Base-by-base conservation (phyloP, 1,140 invertebrate genomes). In the Diuraphis noxia region DNA sequence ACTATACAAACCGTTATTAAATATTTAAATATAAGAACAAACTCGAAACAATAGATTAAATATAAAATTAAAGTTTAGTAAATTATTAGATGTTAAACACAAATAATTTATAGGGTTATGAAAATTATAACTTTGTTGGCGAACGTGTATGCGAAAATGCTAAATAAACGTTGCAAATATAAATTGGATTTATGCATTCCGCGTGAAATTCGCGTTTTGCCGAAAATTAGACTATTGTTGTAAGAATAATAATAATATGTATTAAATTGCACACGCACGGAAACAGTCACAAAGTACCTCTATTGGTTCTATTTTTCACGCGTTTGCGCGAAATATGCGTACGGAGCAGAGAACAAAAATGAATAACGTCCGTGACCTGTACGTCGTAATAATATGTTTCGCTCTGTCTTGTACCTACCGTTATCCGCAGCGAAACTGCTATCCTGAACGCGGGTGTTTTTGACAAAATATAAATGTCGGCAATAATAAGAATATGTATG, bases 101-200 rank as follows among this genome's bases (percentile, higher is more conserved):
- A 49, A 34, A 38, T 52, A 86, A 86, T 86, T 56, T 63, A 88
- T 88, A 63, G 36, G 13, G 36, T 88, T 40, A 63, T 40, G 49
- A 63, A 88, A 87, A 63, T 38, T 63, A 40, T 40, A 88, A 63
- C 36, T 40, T 88, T 63, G 49, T 88, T 63, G 86, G 86, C 49
- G 25, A 88, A 40, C 10, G 49, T 9, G 63, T 10, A 30, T 13
- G 49, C 34, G 82, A 8, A 40, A 86, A 86, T 36, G 19, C 34
- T 86, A 86, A 86, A 86, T 49, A 49, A 49, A 38, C 43, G 85
- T 38, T 34, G 34, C 46, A 38, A 86, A 63, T 56, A 56, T 88
- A 63, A 88, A 88, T 63, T 40, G 36, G 41, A 88, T 63, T 56
- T 40, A 63, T 63, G 36, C 46, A 52, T 52, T 86, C 8, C 34